Percentiles rank a stretch among this genome's conserved stretches.
Evolutionary conservation across 2,888 invertebrate species (phyloP).

Genomic region (Noctuana brunneofusca): DNA sequence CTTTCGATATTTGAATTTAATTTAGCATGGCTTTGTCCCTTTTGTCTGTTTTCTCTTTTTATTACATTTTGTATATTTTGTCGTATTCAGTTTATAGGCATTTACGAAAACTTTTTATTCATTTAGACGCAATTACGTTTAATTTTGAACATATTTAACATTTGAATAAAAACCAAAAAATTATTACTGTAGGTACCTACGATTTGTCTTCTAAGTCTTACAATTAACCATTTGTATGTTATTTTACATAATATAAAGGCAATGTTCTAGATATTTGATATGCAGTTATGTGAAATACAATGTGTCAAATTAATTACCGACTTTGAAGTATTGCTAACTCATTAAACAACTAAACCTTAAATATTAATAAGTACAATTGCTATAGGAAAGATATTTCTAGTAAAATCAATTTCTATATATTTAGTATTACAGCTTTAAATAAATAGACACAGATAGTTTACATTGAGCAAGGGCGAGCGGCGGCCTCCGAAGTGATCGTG

Average conservation of each 20-base stretch:
- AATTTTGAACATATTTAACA: too few relatives aligned
- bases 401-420: neutral
- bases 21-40: slow-evolving; percentile 75
- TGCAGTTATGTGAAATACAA: too few relatives aligned
- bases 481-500: slow-evolving; percentile 72
- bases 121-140: too few relatives aligned
- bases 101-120: neutral
- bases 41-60: slow-evolving; percentile 56
- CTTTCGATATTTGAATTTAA: slow-evolving; percentile 83
- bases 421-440: slow-evolving; percentile 4
- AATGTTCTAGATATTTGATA: too few relatives aligned
- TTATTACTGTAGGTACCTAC: too few relatives aligned
- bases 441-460: slow-evolving; percentile 26
- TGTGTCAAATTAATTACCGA: too few relatives aligned
- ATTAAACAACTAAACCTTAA: too few relatives aligned
- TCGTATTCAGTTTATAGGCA: neutral
- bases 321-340: too few relatives aligned
- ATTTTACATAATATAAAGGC: too few relatives aligned
- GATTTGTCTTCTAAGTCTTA: too few relatives aligned
- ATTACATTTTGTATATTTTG: neutral
- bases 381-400: neutral
- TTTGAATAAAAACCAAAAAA: too few relatives aligned
- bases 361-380: neutral
- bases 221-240: too few relatives aligned
- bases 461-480: slow-evolving; percentile 38